A percentile compares a stretch with the other conserved stretches of the same genome.
Evolutionary conservation across 2,888 invertebrate species (phyloP).

Genomic region (Andrena haemorrhoa): DNA sequence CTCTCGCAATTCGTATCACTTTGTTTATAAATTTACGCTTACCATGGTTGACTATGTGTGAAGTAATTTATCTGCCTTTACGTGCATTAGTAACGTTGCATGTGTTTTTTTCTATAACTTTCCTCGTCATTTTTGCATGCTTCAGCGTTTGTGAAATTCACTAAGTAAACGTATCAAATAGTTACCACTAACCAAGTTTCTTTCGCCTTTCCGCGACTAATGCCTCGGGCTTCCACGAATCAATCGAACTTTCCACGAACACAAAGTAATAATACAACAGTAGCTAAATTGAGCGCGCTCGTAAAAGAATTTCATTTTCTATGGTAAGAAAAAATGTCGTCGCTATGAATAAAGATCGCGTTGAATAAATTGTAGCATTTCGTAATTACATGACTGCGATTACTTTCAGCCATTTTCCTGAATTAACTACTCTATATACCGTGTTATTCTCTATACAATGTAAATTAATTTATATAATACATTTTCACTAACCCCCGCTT

Average conservation of each 20-base stretch:
- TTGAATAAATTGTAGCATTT: slow-evolving; percentile 37
- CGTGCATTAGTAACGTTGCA: slow-evolving; percentile 39
- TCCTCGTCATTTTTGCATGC: slow-evolving; percentile 5
- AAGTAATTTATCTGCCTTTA: slow-evolving; percentile 38
- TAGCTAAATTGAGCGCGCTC: slow-evolving; percentile 2
- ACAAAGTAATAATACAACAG: background rate
- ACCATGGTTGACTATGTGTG: slow-evolving; percentile 32
- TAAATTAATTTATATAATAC: slow-evolving; percentile 50
- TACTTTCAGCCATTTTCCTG: slow-evolving; percentile 41
- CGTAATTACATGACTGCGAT: slow-evolving; percentile 40
- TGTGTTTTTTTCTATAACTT: slow-evolving; percentile 24
- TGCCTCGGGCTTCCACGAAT: background rate
- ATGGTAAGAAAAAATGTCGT: slow-evolving; percentile 14
- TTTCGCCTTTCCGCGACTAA: background rate
- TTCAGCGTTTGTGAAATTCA: slow-evolving; percentile 22
- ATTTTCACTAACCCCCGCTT: slow-evolving; percentile 29
- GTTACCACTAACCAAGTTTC: background rate
- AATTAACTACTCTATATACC: slow-evolving; percentile 35
- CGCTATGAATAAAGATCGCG: slow-evolving; percentile 27
- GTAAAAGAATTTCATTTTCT: background rate
- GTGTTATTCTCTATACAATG: slow-evolving; percentile 49
- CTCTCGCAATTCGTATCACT: slow-evolving; percentile 10
- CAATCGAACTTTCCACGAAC: background rate
- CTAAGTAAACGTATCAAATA: slow-evolving; percentile 25
- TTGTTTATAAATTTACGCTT: slow-evolving; percentile 34